phyloP scores from a whole-genome alignment of 2,888 invertebrate genomes.

The Linnaemya tessellans region DNA sequence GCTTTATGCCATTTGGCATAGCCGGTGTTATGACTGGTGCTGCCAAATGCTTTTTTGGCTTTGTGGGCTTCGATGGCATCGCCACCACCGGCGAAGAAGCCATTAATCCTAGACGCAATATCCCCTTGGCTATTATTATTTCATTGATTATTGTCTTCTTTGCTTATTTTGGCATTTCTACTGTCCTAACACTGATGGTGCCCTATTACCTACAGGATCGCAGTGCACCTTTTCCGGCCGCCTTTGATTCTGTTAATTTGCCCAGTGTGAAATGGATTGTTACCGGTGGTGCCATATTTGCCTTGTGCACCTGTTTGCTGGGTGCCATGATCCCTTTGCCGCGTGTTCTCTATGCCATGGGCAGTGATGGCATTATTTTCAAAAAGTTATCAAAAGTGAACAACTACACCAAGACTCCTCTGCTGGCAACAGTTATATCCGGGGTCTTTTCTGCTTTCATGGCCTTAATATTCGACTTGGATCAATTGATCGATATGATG shows the following conservation, averaged over 20 bases:
- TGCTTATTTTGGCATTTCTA: constrained; percentile 95
- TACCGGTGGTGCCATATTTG: constrained; percentile 95
- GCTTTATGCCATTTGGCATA: constrained; percentile 96
- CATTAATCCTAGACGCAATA: constrained; percentile 94
- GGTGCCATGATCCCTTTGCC: constrained; percentile 96
- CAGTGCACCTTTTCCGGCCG: constrained; percentile 94
- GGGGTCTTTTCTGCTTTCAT: constrained; percentile 92
- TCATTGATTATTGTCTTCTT: constrained; percentile 93
- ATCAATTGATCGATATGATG: constrained; percentile 98
- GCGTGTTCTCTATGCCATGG: constrained; percentile 95
- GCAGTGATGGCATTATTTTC: constrained; percentile 93
- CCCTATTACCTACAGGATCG: constrained; percentile 94
- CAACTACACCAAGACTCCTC: constrained; percentile 90
- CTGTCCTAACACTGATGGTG: constrained; percentile 96
- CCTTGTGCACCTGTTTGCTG: constrained; percentile 93
- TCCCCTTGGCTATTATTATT: constrained; percentile 94
- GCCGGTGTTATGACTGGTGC: constrained; percentile 93
- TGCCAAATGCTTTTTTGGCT: constrained; percentile 95
- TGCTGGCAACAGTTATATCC: constrained; percentile 90
- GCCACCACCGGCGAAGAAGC: constrained; percentile 97
- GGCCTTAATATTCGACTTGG: constrained; percentile 93
- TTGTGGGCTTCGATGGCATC: constrained; percentile 97
- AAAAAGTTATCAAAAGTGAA: constrained; percentile 88
- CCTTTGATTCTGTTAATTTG: constrained; percentile 91
- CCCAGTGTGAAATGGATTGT: constrained; percentile 93